phyloP scores from a whole-genome alignment of 1,140 invertebrate genomes.

The Oscheius sp. region DNA sequence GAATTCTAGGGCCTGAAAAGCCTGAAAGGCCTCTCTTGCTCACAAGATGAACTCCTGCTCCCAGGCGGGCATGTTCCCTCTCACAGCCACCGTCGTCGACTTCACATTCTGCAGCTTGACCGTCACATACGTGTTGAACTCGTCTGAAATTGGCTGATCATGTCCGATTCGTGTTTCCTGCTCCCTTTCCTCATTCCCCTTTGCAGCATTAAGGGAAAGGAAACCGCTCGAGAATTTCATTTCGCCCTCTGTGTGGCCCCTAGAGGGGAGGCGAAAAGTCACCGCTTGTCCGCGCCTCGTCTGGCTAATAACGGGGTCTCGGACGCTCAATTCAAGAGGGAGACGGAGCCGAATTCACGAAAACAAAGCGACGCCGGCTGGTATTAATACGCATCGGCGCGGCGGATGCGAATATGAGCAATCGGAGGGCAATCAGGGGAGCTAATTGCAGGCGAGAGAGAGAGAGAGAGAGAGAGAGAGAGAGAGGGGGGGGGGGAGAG shows the following conservation, averaged over 20 bases:
- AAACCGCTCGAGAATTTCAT: no score
- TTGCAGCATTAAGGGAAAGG: no score
- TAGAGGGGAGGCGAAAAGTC: not conserved
- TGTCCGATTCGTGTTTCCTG: not conserved
- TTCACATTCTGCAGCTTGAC: constrained; percentile 96
- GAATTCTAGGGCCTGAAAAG: no score
- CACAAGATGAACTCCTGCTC: constrained; percentile 98
- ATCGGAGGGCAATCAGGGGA: not conserved
- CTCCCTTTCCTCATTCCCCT: constrained; percentile 5
- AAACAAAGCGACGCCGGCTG: not conserved
- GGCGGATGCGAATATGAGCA: not conserved
- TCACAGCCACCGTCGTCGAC: constrained; percentile 91
- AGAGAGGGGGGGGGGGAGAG: not conserved
- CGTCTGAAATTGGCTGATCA: constrained; percentile 61
- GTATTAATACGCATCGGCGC: no score
- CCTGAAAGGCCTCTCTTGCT: no score
- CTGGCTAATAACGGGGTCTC: not conserved
- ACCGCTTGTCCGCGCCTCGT: not conserved
- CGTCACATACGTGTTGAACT: constrained; percentile 76
- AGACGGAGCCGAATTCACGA: constrained; percentile 7
- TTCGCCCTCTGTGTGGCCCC: no score
- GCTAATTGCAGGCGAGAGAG: not conserved
- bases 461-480: not conserved
- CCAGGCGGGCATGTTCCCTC: constrained; percentile 90
- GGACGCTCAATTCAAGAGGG: not conserved